Conservation (phyloP, 1,140 invertebrate species). For the Apis cerana region DNA sequence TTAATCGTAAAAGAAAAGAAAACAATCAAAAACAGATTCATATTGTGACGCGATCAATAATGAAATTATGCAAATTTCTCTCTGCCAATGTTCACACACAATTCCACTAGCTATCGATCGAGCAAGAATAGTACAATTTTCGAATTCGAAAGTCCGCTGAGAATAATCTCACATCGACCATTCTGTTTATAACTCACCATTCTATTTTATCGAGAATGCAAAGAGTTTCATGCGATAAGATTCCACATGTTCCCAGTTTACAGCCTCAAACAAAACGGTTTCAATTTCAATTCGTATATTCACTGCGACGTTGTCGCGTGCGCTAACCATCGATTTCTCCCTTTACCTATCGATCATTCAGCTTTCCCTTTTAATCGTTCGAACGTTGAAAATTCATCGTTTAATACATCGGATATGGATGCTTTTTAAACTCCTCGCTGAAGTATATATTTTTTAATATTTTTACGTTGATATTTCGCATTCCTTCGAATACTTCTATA, state of each 20-base stretch:
- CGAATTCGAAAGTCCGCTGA: too few species aligned
- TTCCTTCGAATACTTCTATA: background rate
- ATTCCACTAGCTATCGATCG: too few species aligned
- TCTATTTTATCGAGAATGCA: constrained; percentile 3
- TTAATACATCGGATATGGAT: too few species aligned
- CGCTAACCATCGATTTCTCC: background rate
- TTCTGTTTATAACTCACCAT: background rate
- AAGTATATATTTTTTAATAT: background rate
- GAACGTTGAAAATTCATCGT: background rate
- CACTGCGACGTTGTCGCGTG: background rate
- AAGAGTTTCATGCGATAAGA: constrained; percentile 14
- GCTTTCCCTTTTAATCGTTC: constrained; percentile 1
- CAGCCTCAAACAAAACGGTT: background rate
- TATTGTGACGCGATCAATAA: too few species aligned
- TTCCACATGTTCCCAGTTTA: background rate
- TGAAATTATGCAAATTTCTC: too few species aligned
- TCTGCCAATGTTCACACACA: too few species aligned
- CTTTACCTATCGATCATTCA: background rate
- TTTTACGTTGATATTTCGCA: background rate
- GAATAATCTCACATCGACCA: background rate
- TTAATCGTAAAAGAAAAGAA: too few species aligned
- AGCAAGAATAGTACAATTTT: background rate
- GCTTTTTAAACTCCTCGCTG: background rate
- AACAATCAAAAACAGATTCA: too few species aligned
- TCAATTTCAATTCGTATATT: constrained; percentile 2